These are phyloP conservation scores for Euplagia quadripunctaria DNA, from an alignment of 2,888 invertebrate species.

Conservation along the genomic window DNA sequence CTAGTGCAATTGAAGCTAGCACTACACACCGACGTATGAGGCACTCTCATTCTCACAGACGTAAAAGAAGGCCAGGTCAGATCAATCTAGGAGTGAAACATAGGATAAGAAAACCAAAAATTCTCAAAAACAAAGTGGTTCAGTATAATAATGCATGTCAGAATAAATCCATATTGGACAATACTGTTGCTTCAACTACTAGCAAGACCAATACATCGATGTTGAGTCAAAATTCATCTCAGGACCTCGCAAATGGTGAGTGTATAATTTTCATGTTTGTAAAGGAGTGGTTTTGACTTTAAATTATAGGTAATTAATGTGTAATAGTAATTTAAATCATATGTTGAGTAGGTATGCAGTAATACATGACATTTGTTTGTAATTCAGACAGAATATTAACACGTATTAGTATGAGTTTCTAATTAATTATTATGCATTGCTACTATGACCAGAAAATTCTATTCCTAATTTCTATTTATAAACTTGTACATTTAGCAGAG, in stretches of 20 bases:
- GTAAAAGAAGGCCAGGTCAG: constrained; percentile 83
- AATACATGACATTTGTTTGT: background rate
- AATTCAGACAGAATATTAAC: background rate
- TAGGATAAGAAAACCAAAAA: constrained; percentile 88
- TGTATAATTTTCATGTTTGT: background rate
- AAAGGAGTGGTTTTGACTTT: background rate
- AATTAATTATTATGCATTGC: background rate
- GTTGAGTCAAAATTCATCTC: constrained; percentile 72
- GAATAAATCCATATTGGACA: constrained; percentile 52
- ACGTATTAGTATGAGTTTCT: background rate
- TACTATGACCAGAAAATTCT: background rate
- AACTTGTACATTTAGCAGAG: background rate
- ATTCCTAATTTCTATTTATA: background rate
- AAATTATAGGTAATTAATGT: background rate
- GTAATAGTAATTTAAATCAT: background rate
- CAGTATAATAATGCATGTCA: constrained; percentile 47
- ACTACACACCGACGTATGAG: constrained; percentile 63
- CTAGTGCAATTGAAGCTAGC: constrained; percentile 71
- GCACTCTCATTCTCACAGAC: constrained; percentile 64
- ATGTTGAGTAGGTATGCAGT: background rate
- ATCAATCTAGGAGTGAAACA: constrained; percentile 90
- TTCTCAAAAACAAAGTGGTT: constrained; percentile 67
- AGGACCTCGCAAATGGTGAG: constrained; percentile 75
- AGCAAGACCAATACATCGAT: constrained; percentile 61
- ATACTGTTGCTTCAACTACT: constrained; percentile 53